Evolutionary conservation across 1,140 invertebrate genomes (phyloP), one percentile per base, ranked within the genome.

Genomic region (Euwallacea fornicatus): DNA sequence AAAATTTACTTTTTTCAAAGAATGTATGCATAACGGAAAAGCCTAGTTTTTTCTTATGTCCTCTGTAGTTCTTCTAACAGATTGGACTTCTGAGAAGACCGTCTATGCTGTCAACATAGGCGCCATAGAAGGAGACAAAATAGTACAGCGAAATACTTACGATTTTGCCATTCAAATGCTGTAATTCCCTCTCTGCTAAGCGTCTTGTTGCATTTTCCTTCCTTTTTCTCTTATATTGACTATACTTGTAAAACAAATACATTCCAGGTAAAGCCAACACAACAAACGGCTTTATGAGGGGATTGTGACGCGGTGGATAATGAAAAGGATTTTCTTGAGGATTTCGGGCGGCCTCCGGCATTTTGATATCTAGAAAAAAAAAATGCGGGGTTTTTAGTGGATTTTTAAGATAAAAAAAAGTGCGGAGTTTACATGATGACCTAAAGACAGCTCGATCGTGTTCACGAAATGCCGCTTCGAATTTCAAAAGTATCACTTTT

Each of bases 221-320:
- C 82, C 93, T 90, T 80, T 93, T 91, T 67, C 91, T 85, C 74
- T 91, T 89, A 82, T 92, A 93, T 82, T 93, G 91, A 82, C 90
- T 93, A 84, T 93, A 94, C 83, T 94, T 94, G 84, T 93, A 93
- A 83, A 94, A 91, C 73, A 95, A 86, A 83, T 93, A 95, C 92
- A 94, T 94, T 72, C 92, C 92, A 71, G 92, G 92, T 75, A 93
- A 82, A 2, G 91, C 92, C 60, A 94, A 83, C 76, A 92, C 91
- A 76, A 92, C 90, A 77, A 93, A 86, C 2, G 91, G 91, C 80
- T 90, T 90, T 88, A 92, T 92, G 75, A 93, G 83, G 80, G 78
- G 87, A 83, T 80, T 89, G 76, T 72, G 56, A 43, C 70, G 55
- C 11, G 63, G 15, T 9, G 10, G 56, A 0, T 15, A 33, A n/a